Conservation (phyloP, 2,797 vertebrate species). For the Paramormyrops hopkinsi region DNA sequence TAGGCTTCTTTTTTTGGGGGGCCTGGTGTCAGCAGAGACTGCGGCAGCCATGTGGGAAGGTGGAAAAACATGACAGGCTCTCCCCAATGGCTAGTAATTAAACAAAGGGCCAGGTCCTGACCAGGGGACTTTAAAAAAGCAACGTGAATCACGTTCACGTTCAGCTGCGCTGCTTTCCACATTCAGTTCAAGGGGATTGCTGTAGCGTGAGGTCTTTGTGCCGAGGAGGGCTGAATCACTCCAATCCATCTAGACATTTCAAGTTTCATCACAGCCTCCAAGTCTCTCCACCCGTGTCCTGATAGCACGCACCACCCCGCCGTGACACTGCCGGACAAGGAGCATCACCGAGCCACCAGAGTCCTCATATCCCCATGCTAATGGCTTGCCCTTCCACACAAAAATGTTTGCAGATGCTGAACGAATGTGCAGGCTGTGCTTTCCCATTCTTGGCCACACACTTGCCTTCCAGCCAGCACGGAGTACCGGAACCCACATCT, state of each 20-base stretch:
- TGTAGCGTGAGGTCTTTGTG: background rate
- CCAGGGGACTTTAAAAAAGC: background rate
- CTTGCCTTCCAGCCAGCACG: background rate
- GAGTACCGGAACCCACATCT: background rate
- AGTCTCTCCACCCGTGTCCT: background rate
- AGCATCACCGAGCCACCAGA: background rate
- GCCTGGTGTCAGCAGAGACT: background rate
- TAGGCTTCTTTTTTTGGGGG: background rate
- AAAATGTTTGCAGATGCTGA: background rate
- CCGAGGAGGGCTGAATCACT: background rate
- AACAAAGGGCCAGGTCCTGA: background rate
- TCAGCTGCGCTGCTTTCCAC: background rate
- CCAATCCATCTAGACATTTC: background rate
- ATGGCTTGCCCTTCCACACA: background rate
- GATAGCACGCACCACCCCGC: background rate
- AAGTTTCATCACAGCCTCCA: background rate
- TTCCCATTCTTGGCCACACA: background rate
- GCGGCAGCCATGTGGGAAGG: background rate
- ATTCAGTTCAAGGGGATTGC: background rate
- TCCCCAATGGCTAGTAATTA: background rate
- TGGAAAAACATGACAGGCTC: background rate
- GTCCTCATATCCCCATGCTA: background rate
- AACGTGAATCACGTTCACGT: background rate
- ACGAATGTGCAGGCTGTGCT: background rate
- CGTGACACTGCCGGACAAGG: background rate